Conservation (phyloP, 2,888 invertebrate genomes). For the Celastrina argiolus region DNA sequence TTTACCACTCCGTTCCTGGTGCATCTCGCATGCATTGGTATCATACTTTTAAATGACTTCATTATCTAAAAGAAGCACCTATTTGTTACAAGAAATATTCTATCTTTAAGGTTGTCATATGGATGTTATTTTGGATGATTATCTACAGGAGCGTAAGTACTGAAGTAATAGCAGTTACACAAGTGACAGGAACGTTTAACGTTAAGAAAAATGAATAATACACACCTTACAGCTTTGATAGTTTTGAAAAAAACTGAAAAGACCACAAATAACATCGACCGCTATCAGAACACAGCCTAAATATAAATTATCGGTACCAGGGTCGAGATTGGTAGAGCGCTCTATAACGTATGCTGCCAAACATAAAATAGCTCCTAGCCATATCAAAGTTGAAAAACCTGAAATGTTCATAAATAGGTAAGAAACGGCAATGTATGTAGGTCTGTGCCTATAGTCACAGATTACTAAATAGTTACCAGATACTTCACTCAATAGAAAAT, state of each 20-base stretch:
- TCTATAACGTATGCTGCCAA: constrained; percentile 76
- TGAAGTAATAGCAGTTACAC: too few species aligned
- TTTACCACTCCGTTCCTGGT: constrained; percentile 90
- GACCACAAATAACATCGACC: constrained; percentile 96
- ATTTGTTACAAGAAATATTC: background rate
- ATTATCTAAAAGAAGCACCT: constrained; percentile 90
- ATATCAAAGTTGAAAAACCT: constrained; percentile 88
- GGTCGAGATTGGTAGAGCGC: constrained; percentile 90
- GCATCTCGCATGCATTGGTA: constrained; percentile 92
- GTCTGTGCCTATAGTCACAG: too few species aligned
- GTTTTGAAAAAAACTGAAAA: constrained; percentile 99
- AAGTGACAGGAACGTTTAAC: background rate
- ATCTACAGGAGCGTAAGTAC: too few species aligned
- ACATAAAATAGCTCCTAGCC: constrained; percentile 86
- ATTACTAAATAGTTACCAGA: too few species aligned
- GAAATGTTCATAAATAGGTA: constrained; percentile 38
- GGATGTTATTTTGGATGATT: too few species aligned
- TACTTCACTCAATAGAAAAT: too few species aligned
- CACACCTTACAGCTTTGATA: constrained; percentile 90
- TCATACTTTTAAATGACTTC: constrained; percentile 98
- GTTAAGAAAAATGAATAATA: background rate
- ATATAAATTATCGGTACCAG: constrained; percentile 95
- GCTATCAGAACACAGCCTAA: constrained; percentile 94
- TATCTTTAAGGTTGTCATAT: too few species aligned
- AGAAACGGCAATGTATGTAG: too few species aligned